Conservation (phyloP, 2,113 vertebrate species). For the Peromyscus leucopus region DNA sequence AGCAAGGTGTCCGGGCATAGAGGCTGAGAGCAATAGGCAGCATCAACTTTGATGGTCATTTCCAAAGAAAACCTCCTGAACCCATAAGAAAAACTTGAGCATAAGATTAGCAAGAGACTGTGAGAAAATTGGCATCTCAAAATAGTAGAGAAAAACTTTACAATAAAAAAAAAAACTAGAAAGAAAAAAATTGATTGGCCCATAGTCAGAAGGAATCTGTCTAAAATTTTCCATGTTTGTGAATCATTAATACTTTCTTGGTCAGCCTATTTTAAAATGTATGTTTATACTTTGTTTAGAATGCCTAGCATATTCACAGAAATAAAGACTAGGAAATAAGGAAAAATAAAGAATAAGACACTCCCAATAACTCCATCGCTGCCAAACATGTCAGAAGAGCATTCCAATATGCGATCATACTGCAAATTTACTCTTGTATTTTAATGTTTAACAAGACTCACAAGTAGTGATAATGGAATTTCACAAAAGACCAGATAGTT, state of each 20-base stretch:
- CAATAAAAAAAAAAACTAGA: neutral
- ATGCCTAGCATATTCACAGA: neutral
- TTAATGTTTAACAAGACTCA: conserved; percentile 16
- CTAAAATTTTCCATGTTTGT: neutral
- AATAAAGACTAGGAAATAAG: conserved; percentile 41
- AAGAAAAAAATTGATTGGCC: neutral
- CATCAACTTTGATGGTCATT: neutral
- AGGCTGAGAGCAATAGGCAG: neutral
- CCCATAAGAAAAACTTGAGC: neutral
- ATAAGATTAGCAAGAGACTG: neutral
- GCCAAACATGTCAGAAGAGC: neutral
- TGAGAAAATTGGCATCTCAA: neutral
- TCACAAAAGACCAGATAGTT: conserved; percentile 9
- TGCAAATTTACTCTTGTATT: neutral
- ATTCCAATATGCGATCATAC: neutral
- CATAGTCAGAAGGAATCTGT: neutral
- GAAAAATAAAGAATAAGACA: neutral
- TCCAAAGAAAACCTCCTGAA: neutral
- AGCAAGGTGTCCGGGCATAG: neutral
- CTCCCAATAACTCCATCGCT: neutral
- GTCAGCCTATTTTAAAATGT: neutral
- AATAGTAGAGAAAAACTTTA: neutral
- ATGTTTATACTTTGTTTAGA: neutral
- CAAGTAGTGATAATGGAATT: neutral
- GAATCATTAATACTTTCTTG: neutral